phyloP scores from a whole-genome alignment of 2,888 invertebrate species.

The Acleris laterana region DNA sequence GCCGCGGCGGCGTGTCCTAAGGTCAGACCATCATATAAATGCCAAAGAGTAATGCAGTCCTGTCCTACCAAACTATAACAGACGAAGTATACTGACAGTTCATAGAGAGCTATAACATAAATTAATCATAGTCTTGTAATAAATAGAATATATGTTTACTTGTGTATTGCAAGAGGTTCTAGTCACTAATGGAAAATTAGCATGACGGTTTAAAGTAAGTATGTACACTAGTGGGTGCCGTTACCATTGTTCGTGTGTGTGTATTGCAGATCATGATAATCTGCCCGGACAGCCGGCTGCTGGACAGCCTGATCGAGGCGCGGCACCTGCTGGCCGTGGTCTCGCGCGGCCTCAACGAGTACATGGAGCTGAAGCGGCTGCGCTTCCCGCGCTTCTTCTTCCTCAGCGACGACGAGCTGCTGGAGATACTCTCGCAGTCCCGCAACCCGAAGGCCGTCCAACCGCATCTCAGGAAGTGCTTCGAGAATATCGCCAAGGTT shows the following conservation, averaged over 20 bases:
- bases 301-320: conserved; percentile 89
- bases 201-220: too few species aligned
- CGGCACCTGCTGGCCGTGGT: conserved; percentile 89
- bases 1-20: conserved; percentile 87
- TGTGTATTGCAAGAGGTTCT: too few species aligned
- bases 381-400: conserved; percentile 91
- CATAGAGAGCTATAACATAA: not conserved
- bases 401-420: conserved; percentile 92
- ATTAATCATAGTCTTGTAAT: not conserved
- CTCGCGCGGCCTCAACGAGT: conserved; percentile 90
- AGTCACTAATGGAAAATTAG: too few species aligned
- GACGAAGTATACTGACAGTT: too few species aligned
- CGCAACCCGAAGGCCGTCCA: conserved; percentile 91
- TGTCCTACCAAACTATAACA: too few species aligned
- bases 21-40: conserved; percentile 63
- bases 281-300: conserved; percentile 86
- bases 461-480: conserved; percentile 92
- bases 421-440: conserved; percentile 92
- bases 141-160: not conserved
- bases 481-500: conserved; percentile 90
- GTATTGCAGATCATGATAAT: conserved; percentile 84
- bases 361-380: conserved; percentile 90
- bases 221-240: not conserved
- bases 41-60: too few species aligned
- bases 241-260: not conserved